Evolutionary conservation across 2,113 vertebrate species (phyloP).

Genomic region (Phalacrocorax pelagicus): DNA sequence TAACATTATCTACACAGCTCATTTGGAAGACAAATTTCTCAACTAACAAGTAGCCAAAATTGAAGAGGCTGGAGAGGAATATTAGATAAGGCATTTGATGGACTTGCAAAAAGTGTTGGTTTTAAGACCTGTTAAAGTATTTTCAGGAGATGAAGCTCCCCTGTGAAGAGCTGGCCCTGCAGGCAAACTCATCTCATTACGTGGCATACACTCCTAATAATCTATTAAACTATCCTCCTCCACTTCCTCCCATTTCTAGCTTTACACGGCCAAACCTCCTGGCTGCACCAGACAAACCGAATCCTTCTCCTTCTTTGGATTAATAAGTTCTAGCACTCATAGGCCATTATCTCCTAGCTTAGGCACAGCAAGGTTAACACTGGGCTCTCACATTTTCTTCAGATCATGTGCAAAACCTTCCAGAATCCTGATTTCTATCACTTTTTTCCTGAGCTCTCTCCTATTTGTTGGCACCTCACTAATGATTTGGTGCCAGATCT

Average conservation of each 20-base stretch:
- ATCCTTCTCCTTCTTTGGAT: not conserved
- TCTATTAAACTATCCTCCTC: not conserved
- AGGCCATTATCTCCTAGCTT: not conserved
- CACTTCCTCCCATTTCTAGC: not conserved
- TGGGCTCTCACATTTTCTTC: not conserved
- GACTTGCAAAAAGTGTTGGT: not conserved
- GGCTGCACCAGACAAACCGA: not conserved
- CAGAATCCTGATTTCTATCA: not conserved
- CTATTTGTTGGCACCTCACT: not conserved
- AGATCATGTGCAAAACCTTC: not conserved
- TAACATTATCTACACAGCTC: not conserved
- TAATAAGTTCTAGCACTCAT: not conserved
- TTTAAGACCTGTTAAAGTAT: not conserved
- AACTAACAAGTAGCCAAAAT: not conserved
- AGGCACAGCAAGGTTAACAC: not conserved
- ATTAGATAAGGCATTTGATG: not conserved
- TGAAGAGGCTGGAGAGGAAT: not conserved
- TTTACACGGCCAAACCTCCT: not conserved
- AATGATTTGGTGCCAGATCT: not conserved
- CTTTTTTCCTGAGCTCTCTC: not conserved
- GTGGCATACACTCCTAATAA: not conserved
- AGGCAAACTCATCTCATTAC: not conserved
- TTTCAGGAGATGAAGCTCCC: not conserved
- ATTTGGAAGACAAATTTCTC: not conserved
- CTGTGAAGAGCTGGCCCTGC: not conserved